Conservation (phyloP, 2,888 invertebrate genomes). For the Tetragnatha montana region DNA sequence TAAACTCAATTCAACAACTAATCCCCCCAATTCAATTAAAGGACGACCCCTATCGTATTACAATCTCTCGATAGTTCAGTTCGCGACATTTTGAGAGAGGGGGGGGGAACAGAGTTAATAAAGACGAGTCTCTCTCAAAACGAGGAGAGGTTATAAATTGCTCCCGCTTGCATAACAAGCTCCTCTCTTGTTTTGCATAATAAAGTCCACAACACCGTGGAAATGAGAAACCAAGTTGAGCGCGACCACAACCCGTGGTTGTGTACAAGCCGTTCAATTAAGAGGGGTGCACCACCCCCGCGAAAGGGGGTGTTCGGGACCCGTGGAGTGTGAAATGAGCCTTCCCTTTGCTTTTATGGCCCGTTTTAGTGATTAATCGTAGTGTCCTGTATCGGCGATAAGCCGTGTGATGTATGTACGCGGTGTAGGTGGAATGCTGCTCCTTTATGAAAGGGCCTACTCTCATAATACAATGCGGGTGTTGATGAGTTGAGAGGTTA, state of each 20-base stretch:
- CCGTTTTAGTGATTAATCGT: slow-evolving; percentile 41
- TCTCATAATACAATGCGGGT: background rate
- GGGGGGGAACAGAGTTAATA: too few species aligned
- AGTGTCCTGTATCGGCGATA: slow-evolving; percentile 51
- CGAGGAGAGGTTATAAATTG: slow-evolving; percentile 26
- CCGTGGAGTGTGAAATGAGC: slow-evolving; percentile 63
- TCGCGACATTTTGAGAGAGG: too few species aligned
- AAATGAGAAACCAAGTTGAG: slow-evolving; percentile 67
- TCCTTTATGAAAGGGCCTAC: background rate
- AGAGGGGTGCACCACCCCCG: slow-evolving; percentile 17
- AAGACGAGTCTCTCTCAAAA: too few species aligned
- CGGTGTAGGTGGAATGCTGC: background rate
- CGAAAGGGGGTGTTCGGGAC: slow-evolving; percentile 38
- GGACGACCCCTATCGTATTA: too few species aligned
- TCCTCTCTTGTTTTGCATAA: slow-evolving; percentile 60
- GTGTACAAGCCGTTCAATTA: slow-evolving; percentile 66
- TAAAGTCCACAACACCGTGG: slow-evolving; percentile 66
- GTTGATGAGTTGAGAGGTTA: background rate
- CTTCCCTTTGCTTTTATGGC: slow-evolving; percentile 65
- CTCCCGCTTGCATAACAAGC: background rate
- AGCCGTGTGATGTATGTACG: slow-evolving; percentile 33
- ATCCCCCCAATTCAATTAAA: too few species aligned
- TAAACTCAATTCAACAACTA: too few species aligned
- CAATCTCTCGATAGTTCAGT: too few species aligned
- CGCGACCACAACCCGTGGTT: slow-evolving; percentile 34